phyloP scores from a whole-genome alignment of 1,140 invertebrate species.

The Neomicropteryx cornuta region DNA sequence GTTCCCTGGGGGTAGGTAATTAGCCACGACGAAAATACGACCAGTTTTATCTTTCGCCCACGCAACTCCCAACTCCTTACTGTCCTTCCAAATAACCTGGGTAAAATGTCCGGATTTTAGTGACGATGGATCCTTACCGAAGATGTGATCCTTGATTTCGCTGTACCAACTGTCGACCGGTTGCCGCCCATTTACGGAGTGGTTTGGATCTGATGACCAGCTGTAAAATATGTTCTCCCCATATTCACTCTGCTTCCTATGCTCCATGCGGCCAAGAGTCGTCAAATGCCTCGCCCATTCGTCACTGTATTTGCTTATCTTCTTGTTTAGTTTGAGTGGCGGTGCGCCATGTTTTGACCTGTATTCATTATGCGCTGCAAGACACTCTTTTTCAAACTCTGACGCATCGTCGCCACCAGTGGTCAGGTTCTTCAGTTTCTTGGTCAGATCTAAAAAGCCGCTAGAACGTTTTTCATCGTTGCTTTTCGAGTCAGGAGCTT shows the following conservation, averaged over 20 bases:
- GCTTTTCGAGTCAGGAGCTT: neutral
- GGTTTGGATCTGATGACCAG: constrained; percentile 61
- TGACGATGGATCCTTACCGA: constrained; percentile 53
- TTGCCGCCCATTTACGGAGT: constrained; percentile 51
- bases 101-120: constrained; percentile 61
- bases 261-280: constrained; percentile 54
- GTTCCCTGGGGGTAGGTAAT: constrained; percentile 82
- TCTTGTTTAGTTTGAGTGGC: constrained; percentile 54
- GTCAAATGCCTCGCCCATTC: constrained; percentile 71
- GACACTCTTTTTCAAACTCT: constrained; percentile 47
- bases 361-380: constrained; percentile 67
- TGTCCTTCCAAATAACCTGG: constrained; percentile 72
- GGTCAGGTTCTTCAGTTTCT: constrained; percentile 24
- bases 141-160: constrained; percentile 47
- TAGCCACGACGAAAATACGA: constrained; percentile 69
- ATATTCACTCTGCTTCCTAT: constrained; percentile 63
- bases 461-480: neutral
- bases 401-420: constrained; percentile 22
- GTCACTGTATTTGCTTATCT: constrained; percentile 62
- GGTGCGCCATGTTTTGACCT: constrained; percentile 57
- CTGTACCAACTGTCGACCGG: constrained; percentile 66
- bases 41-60: constrained; percentile 57
- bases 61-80: constrained; percentile 65
- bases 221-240: constrained; percentile 74
- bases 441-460: constrained; percentile 20